Conservation (phyloP, 2,797 vertebrate species). For the Morelia viridis region DNA sequence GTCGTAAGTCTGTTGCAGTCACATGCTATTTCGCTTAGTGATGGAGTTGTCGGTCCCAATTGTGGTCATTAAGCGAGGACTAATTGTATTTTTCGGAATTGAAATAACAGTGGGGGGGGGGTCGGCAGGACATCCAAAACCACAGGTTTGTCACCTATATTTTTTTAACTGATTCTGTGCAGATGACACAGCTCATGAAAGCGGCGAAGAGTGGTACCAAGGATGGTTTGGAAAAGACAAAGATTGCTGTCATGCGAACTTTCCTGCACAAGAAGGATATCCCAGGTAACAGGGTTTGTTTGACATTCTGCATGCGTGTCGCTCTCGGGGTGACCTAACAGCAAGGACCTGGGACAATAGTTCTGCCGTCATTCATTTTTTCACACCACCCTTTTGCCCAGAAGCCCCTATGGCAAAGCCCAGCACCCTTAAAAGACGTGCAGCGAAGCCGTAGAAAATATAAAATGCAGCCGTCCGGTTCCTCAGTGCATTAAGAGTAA, state of each 20-base stretch:
- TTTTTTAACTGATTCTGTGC: conserved; percentile 33
- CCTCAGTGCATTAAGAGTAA: not conserved
- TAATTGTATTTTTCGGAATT: not conserved
- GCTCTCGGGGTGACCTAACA: too few species aligned
- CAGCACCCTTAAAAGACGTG: not conserved
- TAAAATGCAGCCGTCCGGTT: not conserved
- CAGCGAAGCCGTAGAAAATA: not conserved
- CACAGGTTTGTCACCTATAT: not conserved
- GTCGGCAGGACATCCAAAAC: not conserved
- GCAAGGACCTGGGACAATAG: not conserved
- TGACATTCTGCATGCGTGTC: not conserved
- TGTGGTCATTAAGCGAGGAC: not conserved
- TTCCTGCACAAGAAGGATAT: conserved; percentile 86
- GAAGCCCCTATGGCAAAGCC: too few species aligned
- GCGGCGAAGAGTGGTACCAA: conserved; percentile 86
- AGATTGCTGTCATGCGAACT: conserved; percentile 85
- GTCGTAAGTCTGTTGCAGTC: not conserved
- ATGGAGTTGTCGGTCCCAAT: not conserved
- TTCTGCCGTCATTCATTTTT: not conserved
- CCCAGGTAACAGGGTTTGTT: conserved; percentile 70
- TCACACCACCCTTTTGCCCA: too few species aligned
- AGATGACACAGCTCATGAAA: conserved; percentile 93
- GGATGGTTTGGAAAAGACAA: conserved; percentile 87
- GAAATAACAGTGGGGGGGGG: not conserved
- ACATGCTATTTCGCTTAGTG: not conserved